These are phyloP conservation scores for Entomyzon cyanotis DNA, from an alignment of 2,113 vertebrate species.

Conservation along the genomic window DNA sequence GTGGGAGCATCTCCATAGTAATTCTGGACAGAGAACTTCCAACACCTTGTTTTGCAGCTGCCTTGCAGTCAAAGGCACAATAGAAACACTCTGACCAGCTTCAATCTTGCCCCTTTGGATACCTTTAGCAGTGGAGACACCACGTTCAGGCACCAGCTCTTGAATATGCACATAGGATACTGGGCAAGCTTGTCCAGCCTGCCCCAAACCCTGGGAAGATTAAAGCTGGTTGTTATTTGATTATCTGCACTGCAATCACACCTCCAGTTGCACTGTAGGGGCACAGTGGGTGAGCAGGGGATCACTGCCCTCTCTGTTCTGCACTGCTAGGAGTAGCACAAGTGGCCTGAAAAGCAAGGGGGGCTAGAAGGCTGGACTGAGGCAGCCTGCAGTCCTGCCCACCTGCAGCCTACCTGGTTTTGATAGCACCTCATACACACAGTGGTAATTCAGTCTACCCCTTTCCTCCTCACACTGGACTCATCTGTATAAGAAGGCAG, in stretches of 20 bases:
- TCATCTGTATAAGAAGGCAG: background rate
- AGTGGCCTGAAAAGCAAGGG: background rate
- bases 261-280: background rate
- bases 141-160: background rate
- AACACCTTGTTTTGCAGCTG: background rate
- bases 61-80: background rate
- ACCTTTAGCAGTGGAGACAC: background rate
- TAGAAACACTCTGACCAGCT: background rate
- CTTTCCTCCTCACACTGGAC: background rate
- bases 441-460: background rate
- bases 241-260: background rate
- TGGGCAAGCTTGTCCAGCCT: background rate
- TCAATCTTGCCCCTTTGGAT: background rate
- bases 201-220: background rate
- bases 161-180: background rate
- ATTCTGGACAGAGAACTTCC: background rate
- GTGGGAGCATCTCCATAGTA: background rate
- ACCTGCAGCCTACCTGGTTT: background rate
- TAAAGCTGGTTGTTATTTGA: background rate
- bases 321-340: fast-evolving
- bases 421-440: background rate
- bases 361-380: background rate
- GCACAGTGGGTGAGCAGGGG: background rate
- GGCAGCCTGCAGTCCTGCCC: background rate
- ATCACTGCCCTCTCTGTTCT: background rate